Percentiles rank a stretch among this genome's conserved stretches.
Conservation (phyloP, 2,888 invertebrate species). For the Brenthis daphne region DNA sequence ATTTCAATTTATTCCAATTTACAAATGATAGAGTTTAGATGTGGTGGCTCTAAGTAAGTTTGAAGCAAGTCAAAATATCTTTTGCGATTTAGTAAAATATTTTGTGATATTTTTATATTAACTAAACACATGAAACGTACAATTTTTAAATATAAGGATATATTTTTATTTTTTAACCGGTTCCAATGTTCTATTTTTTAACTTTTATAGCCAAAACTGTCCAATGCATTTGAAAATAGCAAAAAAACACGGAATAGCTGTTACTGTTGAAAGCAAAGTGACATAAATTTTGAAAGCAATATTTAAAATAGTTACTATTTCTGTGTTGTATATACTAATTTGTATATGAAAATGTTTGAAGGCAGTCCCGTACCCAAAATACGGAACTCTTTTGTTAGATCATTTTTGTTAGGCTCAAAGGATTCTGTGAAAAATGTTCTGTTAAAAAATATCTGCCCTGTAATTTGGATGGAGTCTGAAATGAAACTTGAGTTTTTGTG, state of each 20-base stretch:
- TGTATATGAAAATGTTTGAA: slow-evolving; percentile 13
- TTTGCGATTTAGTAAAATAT: too few species aligned
- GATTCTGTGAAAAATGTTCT: slow-evolving; percentile 10
- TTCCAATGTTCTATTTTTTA: slow-evolving; percentile 10
- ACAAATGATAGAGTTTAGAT: too few species aligned
- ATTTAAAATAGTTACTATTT: slow-evolving; percentile 16
- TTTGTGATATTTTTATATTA: too few species aligned
- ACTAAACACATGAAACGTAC: too few species aligned
- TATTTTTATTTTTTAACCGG: slow-evolving; percentile 14
- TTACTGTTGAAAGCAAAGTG: slow-evolving; percentile 33
- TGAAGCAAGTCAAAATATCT: too few species aligned
- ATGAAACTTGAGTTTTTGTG: slow-evolving; percentile 3
- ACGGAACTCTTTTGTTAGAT: slow-evolving; percentile 6
- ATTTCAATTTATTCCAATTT: too few species aligned
- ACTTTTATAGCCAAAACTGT: slow-evolving; percentile 9
- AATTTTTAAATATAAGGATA: slow-evolving; percentile 5
- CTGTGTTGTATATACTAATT: not conserved
- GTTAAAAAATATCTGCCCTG: slow-evolving; percentile 9
- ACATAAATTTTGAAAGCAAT: slow-evolving; percentile 21
- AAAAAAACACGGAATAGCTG: slow-evolving; percentile 24
- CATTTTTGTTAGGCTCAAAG: not conserved
- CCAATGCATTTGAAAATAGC: slow-evolving; percentile 14
- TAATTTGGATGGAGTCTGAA: slow-evolving; percentile 17
- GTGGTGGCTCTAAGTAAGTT: too few species aligned
- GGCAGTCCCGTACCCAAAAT: slow-evolving; percentile 17